Conservation (phyloP, 1,140 invertebrate genomes). For the Mactra quadrangularis region DNA sequence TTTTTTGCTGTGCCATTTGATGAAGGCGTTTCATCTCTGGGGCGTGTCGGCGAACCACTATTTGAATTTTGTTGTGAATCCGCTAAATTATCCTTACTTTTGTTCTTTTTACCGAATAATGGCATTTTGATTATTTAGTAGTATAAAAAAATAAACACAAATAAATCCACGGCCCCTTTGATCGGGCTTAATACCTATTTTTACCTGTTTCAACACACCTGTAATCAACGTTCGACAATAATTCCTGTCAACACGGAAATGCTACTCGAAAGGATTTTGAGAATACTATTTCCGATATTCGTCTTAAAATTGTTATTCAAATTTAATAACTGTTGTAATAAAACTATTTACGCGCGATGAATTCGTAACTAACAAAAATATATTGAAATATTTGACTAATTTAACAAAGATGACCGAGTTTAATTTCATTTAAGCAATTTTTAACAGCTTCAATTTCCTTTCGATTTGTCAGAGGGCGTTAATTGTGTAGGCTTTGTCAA, state of each 20-base stretch:
- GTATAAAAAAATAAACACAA: no score
- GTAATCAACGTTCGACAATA: conserved; percentile 7
- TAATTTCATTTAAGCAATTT: no score
- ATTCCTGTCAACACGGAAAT: conserved; percentile 46
- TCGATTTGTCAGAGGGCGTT: no score
- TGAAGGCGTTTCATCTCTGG: conserved; percentile 65
- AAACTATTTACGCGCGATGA: no score
- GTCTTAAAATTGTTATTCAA: no score
- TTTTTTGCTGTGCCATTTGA: conserved; percentile 69
- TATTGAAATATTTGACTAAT: no score
- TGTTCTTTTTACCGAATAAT: conserved; percentile 73
- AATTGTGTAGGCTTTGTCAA: no score
- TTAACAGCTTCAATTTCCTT: no score
- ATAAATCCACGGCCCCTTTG: not conserved
- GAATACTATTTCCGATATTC: conserved; percentile 2
- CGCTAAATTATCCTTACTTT: conserved; percentile 66
- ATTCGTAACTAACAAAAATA: no score
- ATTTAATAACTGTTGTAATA: no score
- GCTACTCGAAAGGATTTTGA: not conserved
- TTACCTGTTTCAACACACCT: conserved; percentile 38
- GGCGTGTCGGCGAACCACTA: conserved; percentile 52
- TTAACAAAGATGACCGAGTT: no score
- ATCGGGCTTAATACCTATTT: not conserved
- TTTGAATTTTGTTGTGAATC: conserved; percentile 58
- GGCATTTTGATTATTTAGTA: conserved; percentile 66